Conservation (phyloP, 2,888 invertebrate genomes). For the Megaustenia siamemsis region DNA sequence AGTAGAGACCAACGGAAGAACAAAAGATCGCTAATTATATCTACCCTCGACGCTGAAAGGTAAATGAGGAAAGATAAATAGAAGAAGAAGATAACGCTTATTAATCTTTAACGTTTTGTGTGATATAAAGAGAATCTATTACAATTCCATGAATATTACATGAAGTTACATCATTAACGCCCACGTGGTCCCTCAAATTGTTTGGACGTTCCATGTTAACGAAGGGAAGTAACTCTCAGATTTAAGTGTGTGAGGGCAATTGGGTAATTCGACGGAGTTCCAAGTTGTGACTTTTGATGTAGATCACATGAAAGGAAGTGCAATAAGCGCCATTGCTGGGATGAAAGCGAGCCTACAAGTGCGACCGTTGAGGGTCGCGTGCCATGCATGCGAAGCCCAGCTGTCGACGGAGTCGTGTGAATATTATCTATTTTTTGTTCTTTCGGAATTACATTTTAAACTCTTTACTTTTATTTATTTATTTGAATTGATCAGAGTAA, state of each 20-base stretch:
- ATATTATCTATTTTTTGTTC: not conserved
- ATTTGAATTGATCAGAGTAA: not conserved
- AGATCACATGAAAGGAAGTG: constrained; percentile 29
- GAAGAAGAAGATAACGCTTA: too few species aligned
- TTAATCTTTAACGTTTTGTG: too few species aligned
- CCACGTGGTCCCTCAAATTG: not conserved
- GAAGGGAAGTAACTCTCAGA: constrained; percentile 30
- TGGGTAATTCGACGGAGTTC: constrained; percentile 7
- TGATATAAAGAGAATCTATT: too few species aligned
- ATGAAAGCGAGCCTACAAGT: constrained; percentile 36
- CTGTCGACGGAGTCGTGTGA: constrained; percentile 23
- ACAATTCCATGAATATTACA: too few species aligned
- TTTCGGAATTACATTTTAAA: not conserved
- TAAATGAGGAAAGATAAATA: too few species aligned
- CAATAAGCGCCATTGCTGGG: not conserved
- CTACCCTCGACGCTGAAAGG: too few species aligned
- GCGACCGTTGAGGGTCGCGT: constrained; percentile 27
- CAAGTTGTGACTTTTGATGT: constrained; percentile 31
- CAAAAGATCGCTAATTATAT: too few species aligned
- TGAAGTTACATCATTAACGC: not conserved
- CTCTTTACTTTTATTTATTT: not conserved
- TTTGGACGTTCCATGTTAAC: not conserved
- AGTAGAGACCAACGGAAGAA: too few species aligned
- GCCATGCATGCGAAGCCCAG: constrained; percentile 9
- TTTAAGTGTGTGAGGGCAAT: constrained; percentile 10